Percentiles rank a stretch among this genome's conserved stretches.
phyloP scores from a whole-genome alignment of 2,113 vertebrate genomes.

The Spermophilus dauricus region DNA sequence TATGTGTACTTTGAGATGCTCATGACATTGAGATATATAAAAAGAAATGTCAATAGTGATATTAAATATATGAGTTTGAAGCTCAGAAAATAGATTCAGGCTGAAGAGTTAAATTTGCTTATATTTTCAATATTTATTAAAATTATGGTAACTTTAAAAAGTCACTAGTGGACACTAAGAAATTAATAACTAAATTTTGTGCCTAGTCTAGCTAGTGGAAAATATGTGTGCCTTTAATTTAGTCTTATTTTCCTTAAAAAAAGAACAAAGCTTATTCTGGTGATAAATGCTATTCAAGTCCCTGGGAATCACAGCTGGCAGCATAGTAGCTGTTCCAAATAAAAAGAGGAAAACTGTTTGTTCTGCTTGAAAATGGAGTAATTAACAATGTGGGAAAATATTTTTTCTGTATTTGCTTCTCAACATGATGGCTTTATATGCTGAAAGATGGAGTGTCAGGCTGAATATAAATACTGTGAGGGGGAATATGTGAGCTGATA shows the following conservation, averaged over 20 bases:
- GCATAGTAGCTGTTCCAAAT: slow-evolving; percentile 52
- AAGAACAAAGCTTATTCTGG: slow-evolving; percentile 67
- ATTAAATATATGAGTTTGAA: neutral
- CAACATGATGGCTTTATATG: slow-evolving; percentile 42
- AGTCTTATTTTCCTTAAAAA: slow-evolving; percentile 62
- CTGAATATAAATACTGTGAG: neutral
- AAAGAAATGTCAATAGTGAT: neutral
- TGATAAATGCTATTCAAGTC: slow-evolving; percentile 61
- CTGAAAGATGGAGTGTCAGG: neutral
- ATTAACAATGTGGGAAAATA: slow-evolving; percentile 58
- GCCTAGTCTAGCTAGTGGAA: neutral
- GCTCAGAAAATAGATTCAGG: slow-evolving; percentile 23
- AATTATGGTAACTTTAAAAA: slow-evolving; percentile 58
- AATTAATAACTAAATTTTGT: slow-evolving; percentile 57
- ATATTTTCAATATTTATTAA: slow-evolving; percentile 20
- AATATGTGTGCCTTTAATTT: slow-evolving; percentile 61
- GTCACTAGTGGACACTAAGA: slow-evolving; percentile 20
- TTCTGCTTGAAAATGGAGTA: slow-evolving; percentile 59
- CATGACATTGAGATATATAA: neutral
- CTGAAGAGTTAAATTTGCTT: slow-evolving; percentile 37
- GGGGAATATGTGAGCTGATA: neutral
- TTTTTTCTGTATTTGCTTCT: slow-evolving; percentile 68
- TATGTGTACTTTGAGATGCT: neutral
- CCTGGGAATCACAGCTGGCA: slow-evolving; percentile 59
- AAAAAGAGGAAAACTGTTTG: slow-evolving; percentile 51